Conservation (phyloP, 2,888 invertebrate species). For the Hofmannophila pseudospretella region DNA sequence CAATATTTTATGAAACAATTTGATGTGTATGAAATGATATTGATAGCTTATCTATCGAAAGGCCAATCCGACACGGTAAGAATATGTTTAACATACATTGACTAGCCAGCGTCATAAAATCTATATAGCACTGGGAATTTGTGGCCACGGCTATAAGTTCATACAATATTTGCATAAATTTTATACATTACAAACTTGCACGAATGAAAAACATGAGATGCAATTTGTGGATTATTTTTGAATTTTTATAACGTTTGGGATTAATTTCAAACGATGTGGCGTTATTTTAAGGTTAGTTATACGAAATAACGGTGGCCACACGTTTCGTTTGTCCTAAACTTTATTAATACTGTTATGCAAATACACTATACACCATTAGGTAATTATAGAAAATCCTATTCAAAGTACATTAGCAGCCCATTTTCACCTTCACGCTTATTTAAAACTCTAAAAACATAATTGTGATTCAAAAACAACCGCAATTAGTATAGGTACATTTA, state of each 20-base stretch:
- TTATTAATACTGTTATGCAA: constrained; percentile 56
- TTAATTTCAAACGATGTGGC: too few relatives aligned
- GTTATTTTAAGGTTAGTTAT: too few relatives aligned
- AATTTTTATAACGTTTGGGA: too few relatives aligned
- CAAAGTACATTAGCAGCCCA: constrained; percentile 20
- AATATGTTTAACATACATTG: constrained; percentile 18
- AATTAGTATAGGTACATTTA: neutral
- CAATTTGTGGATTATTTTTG: too few relatives aligned
- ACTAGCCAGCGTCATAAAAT: constrained; percentile 32
- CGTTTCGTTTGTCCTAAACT: constrained; percentile 30
- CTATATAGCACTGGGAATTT: constrained; percentile 14
- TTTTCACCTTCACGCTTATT: constrained; percentile 18
- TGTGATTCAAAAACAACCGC: constrained; percentile 5
- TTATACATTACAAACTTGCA: too few relatives aligned
- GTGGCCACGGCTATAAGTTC: neutral
- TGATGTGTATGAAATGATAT: constrained; percentile 70
- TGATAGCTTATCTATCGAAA: constrained; percentile 17
- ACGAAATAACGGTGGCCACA: constrained; percentile 31
- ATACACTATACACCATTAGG: constrained; percentile 29
- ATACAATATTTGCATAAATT: neutral
- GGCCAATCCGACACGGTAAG: constrained; percentile 15
- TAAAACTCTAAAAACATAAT: constrained; percentile 3
- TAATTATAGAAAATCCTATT: constrained; percentile 20
- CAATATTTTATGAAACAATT: constrained; percentile 43
- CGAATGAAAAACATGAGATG: too few relatives aligned